Evolutionary conservation across 2,888 invertebrate genomes (phyloP), one percentile per base, ranked within the genome.

Genomic region (Parthenolecanium corni): DNA sequence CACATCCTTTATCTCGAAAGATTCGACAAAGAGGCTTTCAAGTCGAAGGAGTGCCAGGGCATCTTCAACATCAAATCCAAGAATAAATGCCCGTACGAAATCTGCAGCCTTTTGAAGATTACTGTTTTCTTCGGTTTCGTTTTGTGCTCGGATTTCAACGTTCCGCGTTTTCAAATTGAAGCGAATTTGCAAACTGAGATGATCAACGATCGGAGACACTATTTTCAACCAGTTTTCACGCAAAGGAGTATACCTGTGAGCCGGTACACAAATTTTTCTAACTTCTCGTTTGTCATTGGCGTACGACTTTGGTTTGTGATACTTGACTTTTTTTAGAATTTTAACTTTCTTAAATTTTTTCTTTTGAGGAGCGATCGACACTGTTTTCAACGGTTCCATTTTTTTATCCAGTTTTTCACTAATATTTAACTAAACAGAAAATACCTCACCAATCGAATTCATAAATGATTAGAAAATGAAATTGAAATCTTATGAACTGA

Each of bases 141-240:
- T 74, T 56, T 77, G 75, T 12, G 77, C 75, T 70, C 87, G 81
- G 54, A 95, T 84, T 77, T 95, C 94, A 1, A 96, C 91, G 74
- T 91, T 88, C 67, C 90, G 79, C 0, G 88, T 83, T 75, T 88
- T 92, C 62, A 93, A 79, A 74, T 98, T 97, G 72, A 94, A 97
- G 65, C 97, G 80, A 61, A 94, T 85, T 78, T 97, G 94, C 20
- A 99, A 76, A 66, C 93, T 82, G 65, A 99, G 78, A 72, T 98
- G 90, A 72, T 98, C 94, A 0, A 97, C 96, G 36, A 99, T 80
- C 0, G 98, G 96, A 52, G 89, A 88, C 72, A 94, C 94, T 68
- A 99, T 92, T 75, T 96, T 92, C 74, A 92, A 78, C 98, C 98
- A 99, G 71, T 88, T 89, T 71, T 95, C 90, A 76, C 95, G 96